Conservation (phyloP, 2,888 invertebrate species). For the Arge pagana region DNA sequence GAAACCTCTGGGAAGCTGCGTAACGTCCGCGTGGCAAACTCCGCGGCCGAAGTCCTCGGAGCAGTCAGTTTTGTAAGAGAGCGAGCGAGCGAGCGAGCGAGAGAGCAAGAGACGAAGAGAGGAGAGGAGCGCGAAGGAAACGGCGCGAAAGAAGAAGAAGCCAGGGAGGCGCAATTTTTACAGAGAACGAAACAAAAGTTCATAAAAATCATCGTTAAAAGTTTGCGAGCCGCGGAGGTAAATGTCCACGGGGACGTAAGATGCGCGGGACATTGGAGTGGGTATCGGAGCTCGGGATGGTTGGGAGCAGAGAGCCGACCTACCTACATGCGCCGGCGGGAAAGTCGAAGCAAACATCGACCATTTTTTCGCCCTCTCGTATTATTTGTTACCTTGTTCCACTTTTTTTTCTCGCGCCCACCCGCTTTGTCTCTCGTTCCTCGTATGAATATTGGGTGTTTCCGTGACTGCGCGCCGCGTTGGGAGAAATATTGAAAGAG, state of each 20-base stretch:
- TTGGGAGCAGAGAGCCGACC: too few relatives aligned
- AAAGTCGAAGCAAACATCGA: too few relatives aligned
- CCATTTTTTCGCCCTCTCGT: too few relatives aligned
- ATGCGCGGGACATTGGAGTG: constrained; percentile 16
- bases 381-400: too few relatives aligned
- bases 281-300: constrained; percentile 6
- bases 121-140: not conserved
- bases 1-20: constrained; percentile 15
- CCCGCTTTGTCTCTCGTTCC: too few relatives aligned
- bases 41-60: constrained; percentile 4
- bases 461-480: too few relatives aligned
- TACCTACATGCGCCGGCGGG: too few relatives aligned
- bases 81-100: not conserved
- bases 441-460: too few relatives aligned
- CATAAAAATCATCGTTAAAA: constrained; percentile 27
- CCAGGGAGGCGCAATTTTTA: constrained; percentile 22
- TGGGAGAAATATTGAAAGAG: too few relatives aligned
- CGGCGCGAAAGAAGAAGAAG: too few relatives aligned
- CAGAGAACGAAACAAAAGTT: constrained; percentile 25
- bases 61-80: not conserved
- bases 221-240: constrained; percentile 16
- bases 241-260: constrained; percentile 23
- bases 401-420: too few relatives aligned
- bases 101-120: not conserved
- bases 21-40: constrained; percentile 2